Evolutionary conservation across 1,140 invertebrate genomes (phyloP).

Genomic region (Drosophila malerkotliana): DNA sequence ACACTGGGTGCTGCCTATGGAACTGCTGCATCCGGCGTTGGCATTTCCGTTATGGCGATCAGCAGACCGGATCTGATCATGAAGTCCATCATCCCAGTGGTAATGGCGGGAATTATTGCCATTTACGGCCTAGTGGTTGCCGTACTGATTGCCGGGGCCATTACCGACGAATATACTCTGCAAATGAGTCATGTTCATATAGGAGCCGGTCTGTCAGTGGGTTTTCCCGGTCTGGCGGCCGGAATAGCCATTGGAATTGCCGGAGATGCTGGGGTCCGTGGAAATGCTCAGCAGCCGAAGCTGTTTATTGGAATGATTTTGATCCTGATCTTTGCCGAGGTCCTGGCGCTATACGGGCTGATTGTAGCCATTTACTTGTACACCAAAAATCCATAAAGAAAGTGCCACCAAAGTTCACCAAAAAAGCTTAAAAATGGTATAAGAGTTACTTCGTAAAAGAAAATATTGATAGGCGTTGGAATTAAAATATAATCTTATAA

Average conservation of each 20-base stretch:
- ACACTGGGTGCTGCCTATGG: slow-evolving; percentile 60
- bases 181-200: slow-evolving; percentile 92
- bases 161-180: slow-evolving; percentile 85
- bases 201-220: slow-evolving; percentile 95
- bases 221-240: slow-evolving; percentile 94
- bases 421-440: too few species aligned
- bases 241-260: slow-evolving; percentile 97
- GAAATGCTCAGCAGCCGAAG: slow-evolving; percentile 95
- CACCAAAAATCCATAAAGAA: slow-evolving; percentile 85
- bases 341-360: slow-evolving; percentile 96
- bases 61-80: slow-evolving; percentile 59
- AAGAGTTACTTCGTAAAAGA: too few species aligned
- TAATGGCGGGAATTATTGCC: slow-evolving; percentile 68
- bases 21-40: slow-evolving; percentile 53
- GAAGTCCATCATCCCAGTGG: slow-evolving; percentile 72
- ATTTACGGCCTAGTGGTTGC: slow-evolving; percentile 97
- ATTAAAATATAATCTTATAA: too few species aligned
- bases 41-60: slow-evolving; percentile 56
- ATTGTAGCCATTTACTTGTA: slow-evolving; percentile 97
- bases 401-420: too few species aligned
- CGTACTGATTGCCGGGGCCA: slow-evolving; percentile 93
- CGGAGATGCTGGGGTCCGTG: slow-evolving; percentile 95
- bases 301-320: slow-evolving; percentile 98
- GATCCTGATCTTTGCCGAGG: slow-evolving; percentile 98
- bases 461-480: too few species aligned